These are phyloP conservation scores for Mystacides longicornis DNA, from an alignment of 2,888 invertebrate genomes.

Conservation along the genomic window DNA sequence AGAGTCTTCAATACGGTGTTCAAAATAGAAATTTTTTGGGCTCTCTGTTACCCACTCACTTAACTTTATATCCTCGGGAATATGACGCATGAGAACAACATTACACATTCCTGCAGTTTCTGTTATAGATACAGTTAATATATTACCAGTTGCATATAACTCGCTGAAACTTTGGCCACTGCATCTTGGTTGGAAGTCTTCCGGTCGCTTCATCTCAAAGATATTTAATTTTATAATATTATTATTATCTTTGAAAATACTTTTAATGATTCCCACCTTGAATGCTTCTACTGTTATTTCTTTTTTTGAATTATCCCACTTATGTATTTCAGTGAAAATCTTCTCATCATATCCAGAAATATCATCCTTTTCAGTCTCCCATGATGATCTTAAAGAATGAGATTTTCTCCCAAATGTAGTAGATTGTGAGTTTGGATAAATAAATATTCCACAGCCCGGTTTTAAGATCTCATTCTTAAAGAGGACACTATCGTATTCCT, in stretches of 20 bases:
- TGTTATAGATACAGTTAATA: constrained; percentile 29
- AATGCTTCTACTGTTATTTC: background rate
- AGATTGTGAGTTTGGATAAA: background rate
- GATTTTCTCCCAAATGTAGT: background rate
- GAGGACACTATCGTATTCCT: background rate
- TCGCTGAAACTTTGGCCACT: constrained; percentile 29
- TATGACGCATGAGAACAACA: constrained; percentile 36
- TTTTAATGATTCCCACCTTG: background rate
- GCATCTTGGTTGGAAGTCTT: constrained; percentile 33
- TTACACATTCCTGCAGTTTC: constrained; percentile 36
- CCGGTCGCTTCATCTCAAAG: constrained; percentile 35
- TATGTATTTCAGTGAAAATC: background rate
- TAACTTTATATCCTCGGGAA: constrained; percentile 27
- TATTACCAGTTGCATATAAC: constrained; percentile 28
- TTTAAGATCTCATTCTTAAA: background rate
- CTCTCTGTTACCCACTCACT: constrained; percentile 33
- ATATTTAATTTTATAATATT: background rate
- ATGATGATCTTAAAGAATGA: background rate
- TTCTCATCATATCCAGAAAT: background rate
- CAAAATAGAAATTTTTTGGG: constrained; percentile 40
- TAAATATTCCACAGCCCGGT: background rate
- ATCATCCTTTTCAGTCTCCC: background rate
- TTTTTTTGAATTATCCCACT: background rate
- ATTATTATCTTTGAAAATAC: background rate
- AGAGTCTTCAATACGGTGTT: constrained; percentile 32